Base-by-base conservation (phyloP, 2,888 invertebrate species). In the Luperina testacea region DNA sequence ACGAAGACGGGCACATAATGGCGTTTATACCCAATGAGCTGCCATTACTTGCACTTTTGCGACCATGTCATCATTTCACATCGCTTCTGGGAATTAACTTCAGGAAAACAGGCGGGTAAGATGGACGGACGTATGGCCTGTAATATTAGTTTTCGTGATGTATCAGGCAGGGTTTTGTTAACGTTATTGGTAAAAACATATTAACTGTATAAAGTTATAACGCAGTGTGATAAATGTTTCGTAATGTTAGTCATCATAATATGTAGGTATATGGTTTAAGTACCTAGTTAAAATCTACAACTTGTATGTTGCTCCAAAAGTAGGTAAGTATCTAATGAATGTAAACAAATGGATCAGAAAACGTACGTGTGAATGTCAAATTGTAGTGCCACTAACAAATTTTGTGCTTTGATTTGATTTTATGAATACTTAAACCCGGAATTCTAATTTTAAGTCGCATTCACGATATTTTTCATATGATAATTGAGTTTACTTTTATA, bases 21-120 rank as follows among this genome's bases (percentile, higher is more conserved):
- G 87, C 83, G 48, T 51, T 78, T 69, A 84, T 75, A 75, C 64
- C 42, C 83, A 57, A 84, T 84, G 86, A 84, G 78, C 69, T 86
- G 72, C 72, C 86, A 72, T 86, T 83, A 84, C 83, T 84, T 83
- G 84, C 86, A 83, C 64, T 83, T 84, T 84, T 71, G 67, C 72
- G 72, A 72, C 88, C 83, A 86, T 80, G 88, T 87, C 86, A 80
- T 85, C 79, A 81, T 85, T 84, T 77, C 82, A 71, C 75, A 77
- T 74, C 78, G 77, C 69, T 73, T 48, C 53, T 59, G 75, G 59
- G 45, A 77, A 81, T 81, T 73, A 83, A 68, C 70, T 71, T 75
- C 64, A 71, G 77, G 63, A 53, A 74, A 80, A 67, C 67, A 59
- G 75, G 38, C 57, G 64, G 59, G 77, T 20, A 68, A 72, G 20